Base-by-base conservation (phyloP, 2,113 vertebrate species). In the Stomatorhinus ivindoensis region DNA sequence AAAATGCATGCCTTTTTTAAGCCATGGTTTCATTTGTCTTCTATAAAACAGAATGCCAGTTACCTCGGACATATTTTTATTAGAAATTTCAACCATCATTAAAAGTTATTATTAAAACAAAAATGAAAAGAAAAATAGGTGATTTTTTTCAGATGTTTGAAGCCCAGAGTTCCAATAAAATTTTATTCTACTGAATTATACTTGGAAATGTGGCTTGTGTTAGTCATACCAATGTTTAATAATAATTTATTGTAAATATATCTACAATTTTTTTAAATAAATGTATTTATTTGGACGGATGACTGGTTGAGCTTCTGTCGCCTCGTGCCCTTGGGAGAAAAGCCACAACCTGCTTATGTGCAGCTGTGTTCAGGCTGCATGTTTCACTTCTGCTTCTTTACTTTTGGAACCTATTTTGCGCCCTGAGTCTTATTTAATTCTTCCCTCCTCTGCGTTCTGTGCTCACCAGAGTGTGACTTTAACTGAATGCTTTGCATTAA, bases 351-450 rank as follows among this genome's bases (percentile, higher is more conserved):
- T 10, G 10, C 61, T 13, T 69, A 13, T 69, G 61, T 31, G 61
- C 61, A 31, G 61, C 61, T 69, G n/a, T 27, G 50, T 11, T 27
- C 90, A 88, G 83, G 84, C 17, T 61, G 42, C 1, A 24, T 51
- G 87, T 94, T 93, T 95, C 94, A 93, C 90, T 95, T 95, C 94
- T 95, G 87, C 83, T 84, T 93, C 91, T 35, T 90, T 3, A 91
- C 90, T 50, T n/a, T 84, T 11, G 10, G 10, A 69, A 61, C 19
- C 90, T 92, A 90, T 92, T 92, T 91, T 89, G 73, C 35, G 76
- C 61, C 27, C 58, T 89, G 90, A 88, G 48, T 92, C 9, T 94
- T 93, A 89, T 87, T 88, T 86, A 91, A 90, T 61, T 89, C 89
- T 93, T 92, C 90, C 55, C 90, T 92, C 90, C 87, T 91, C 93